Conservation (phyloP, 2,113 vertebrate species). For the Ictalurus punctatus region DNA sequence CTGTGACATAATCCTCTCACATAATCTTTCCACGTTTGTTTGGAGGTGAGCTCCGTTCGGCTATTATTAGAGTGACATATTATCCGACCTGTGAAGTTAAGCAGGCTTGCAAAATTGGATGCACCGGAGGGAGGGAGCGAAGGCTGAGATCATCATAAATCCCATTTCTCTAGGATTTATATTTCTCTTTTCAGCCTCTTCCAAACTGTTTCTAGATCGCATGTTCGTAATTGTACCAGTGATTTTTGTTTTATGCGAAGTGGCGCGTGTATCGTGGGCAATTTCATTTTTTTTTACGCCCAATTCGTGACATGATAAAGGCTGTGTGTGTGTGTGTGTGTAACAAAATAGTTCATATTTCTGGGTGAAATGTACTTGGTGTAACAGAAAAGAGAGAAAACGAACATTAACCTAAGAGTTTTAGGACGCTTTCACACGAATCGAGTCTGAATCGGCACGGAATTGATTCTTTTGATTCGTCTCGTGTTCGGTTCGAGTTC, state of each 20-base stretch:
- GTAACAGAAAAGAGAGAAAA: background rate
- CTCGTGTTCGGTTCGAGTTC: background rate
- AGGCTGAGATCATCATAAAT: constrained; percentile 31
- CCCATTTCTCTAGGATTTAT: constrained; percentile 19
- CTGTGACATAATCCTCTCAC: constrained; percentile 54
- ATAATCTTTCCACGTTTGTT: constrained; percentile 55
- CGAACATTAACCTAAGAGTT: background rate
- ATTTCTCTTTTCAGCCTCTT: constrained; percentile 10
- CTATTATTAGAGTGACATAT: constrained; percentile 50
- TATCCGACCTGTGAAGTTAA: constrained; percentile 50
- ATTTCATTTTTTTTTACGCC: background rate
- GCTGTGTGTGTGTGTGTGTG: background rate
- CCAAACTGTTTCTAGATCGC: background rate
- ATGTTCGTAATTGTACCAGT: background rate
- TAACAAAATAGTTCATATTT: background rate
- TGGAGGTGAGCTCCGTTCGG: constrained; percentile 47
- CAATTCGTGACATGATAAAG: background rate
- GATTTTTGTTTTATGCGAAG: background rate
- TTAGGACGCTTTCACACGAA: background rate
- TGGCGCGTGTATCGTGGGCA: too few species aligned
- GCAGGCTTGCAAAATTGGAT: constrained; percentile 67
- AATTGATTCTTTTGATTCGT: background rate
- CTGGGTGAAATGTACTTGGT: background rate
- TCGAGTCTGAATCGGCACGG: background rate
- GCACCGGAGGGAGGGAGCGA: constrained; percentile 57